A percentile compares a stretch with the other conserved stretches of the same genome.
These are phyloP conservation scores for Galerucella nymphaeae DNA, from an alignment of 2,888 invertebrate genomes.

Conservation along the genomic window DNA sequence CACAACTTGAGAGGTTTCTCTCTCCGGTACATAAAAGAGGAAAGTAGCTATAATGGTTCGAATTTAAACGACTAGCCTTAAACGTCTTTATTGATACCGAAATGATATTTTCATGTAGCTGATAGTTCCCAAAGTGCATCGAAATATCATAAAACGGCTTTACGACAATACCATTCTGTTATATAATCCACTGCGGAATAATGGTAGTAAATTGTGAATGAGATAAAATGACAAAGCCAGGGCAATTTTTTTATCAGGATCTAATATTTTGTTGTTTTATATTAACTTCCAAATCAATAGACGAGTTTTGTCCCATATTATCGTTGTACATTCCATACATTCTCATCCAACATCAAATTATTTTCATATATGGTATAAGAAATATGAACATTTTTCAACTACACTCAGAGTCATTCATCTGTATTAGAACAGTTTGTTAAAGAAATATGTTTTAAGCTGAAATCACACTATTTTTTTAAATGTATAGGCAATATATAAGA, in stretches of 20 bases:
- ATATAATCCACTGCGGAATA: conserved; percentile 14
- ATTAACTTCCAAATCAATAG: not conserved
- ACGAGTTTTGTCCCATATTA: not conserved
- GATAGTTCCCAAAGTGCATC: conserved; percentile 22
- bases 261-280: not conserved
- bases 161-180: conserved; percentile 17
- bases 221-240: conserved; percentile 10
- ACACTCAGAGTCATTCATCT: not conserved
- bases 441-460: too few relatives aligned
- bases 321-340: not conserved
- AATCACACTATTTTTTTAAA: too few relatives aligned
- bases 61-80: conserved; percentile 14
- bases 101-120: conserved; percentile 22
- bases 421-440: too few relatives aligned
- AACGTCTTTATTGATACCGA: conserved; percentile 17
- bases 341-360: not conserved
- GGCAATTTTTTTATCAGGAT: not conserved
- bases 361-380: too few relatives aligned
- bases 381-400: too few relatives aligned
- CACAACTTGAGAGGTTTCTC: not conserved
- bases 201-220: conserved; percentile 16
- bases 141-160: conserved; percentile 21
- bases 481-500: too few relatives aligned
- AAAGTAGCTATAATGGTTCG: conserved; percentile 1
- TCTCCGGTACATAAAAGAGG: not conserved